Base-by-base conservation (phyloP, 2,113 vertebrate genomes). In the Ranitomeya variabilis region DNA sequence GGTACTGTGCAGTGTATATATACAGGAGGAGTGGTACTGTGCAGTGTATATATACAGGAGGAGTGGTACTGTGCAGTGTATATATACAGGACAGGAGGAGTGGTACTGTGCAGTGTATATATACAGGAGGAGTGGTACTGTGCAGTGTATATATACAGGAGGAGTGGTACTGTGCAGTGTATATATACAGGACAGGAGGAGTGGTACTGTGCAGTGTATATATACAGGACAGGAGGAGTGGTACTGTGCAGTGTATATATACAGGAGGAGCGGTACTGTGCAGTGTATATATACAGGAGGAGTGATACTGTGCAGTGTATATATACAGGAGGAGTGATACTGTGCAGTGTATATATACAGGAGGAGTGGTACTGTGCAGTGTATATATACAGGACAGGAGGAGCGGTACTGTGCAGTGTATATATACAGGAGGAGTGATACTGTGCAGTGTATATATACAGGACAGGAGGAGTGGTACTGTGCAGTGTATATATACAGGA, bases 1-100 rank as follows among this genome's bases (percentile, higher is more conserved):
- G 15, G 16, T 45, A 45, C 11, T 31, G 26, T 31, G 26, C 26
- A 31, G 26, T 31, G 26, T 31, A 31, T 31, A 31, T 31, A 31
- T 31, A 31, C n/a, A 69, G 10, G 71, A 73, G 71, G 37, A 73
- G 71, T 37, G 15, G 31, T 73, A 23, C 66, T 67, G 66, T 60
- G 59, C 59, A 23, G n/a, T 67, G 64, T 67, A 21, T 76, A 76
- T 51, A 51, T 77, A 77, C 15, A 77, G 74, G 67, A 73, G 26
- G 37, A 26, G 69, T 26, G 14, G 69, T 31, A 73, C 26, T 73
- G 64, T 26, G 23, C 67, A 6, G 31, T 45, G 11, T 6, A 37
- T 73, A 16, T 31, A 45, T 74, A 74, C 23, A 31, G 69, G 13
- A 73, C 71, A 26, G 37, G 71, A 74, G 71, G 18, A 26, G 67